A percentile compares a stretch with the other conserved stretches of the same genome.
phyloP scores from a whole-genome alignment of 2,888 invertebrate species.

The Ecliptopera silaceata region DNA sequence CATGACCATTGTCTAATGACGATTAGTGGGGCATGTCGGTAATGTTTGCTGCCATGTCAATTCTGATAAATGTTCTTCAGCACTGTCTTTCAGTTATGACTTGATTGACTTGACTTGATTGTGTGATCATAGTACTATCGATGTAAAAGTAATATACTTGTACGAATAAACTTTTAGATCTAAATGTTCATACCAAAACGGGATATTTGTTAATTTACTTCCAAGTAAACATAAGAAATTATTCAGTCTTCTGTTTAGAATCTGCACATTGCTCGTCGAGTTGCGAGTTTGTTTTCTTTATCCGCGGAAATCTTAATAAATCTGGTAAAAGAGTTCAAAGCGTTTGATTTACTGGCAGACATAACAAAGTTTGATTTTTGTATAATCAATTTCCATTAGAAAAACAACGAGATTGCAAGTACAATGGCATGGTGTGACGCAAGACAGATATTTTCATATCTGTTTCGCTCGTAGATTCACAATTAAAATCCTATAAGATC shows the following conservation, averaged over 20 bases:
- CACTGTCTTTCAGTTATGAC: slow-evolving; percentile 6
- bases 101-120: too few relatives aligned
- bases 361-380: slow-evolving; percentile 24
- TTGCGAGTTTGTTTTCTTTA: slow-evolving; percentile 25
- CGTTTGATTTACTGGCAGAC: slow-evolving; percentile 18
- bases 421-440: slow-evolving; percentile 20
- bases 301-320: slow-evolving; percentile 8
- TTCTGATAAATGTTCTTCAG: slow-evolving; percentile 6
- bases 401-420: slow-evolving; percentile 11
- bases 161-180: too few relatives aligned
- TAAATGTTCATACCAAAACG: slow-evolving; percentile 8
- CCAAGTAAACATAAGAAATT: slow-evolving; percentile 23
- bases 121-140: too few relatives aligned
- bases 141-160: too few relatives aligned
- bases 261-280: slow-evolving; percentile 33
- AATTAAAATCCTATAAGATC: too few relatives aligned
- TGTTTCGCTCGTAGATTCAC: slow-evolving; percentile 21
- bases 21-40: slow-evolving; percentile 36
- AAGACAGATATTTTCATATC: slow-evolving; percentile 17
- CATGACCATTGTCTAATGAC: slow-evolving; percentile 40
- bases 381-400: slow-evolving; percentile 15
- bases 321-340: slow-evolving; percentile 6
- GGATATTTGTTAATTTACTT: slow-evolving; percentile 28
- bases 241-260: slow-evolving; percentile 26
- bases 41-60: slow-evolving; percentile 17